Percentiles rank a stretch among this genome's conserved stretches.
These are phyloP conservation scores for Gymnocephalus cernua DNA, from an alignment of 2,113 vertebrate species.

Conservation along the genomic window DNA sequence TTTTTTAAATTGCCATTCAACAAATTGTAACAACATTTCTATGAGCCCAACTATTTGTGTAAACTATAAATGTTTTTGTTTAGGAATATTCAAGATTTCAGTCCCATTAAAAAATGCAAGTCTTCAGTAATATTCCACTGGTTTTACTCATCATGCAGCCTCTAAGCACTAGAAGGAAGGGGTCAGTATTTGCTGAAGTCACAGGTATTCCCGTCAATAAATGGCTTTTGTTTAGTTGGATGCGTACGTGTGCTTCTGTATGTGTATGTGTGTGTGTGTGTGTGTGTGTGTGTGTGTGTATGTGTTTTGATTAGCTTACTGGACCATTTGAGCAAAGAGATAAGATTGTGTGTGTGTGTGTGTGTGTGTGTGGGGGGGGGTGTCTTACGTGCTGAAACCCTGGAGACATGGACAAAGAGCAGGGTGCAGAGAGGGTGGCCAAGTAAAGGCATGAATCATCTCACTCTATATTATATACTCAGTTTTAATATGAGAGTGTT, in stretches of 20 bases:
- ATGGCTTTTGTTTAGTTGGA: conserved; percentile 12
- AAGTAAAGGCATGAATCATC: background rate
- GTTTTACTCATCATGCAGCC: conserved; percentile 15
- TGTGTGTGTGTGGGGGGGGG: too few species aligned
- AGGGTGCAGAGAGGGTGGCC: background rate
- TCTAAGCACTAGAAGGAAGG: conserved; percentile 15
- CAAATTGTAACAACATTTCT: too few species aligned
- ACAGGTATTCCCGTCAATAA: conserved; percentile 41
- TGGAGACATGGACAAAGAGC: conserved; percentile 8
- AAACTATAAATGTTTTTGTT: background rate
- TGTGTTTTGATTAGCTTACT: conserved; percentile 51
- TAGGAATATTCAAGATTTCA: background rate
- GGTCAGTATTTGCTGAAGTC: conserved; percentile 51
- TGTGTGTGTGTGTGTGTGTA: conserved; percentile 21
- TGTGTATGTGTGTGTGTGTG: background rate
- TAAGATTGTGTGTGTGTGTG: conserved; percentile 40
- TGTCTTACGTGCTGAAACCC: conserved; percentile 46
- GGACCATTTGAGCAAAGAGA: conserved; percentile 63
- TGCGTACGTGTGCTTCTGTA: conserved; percentile 6
- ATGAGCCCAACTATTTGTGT: background rate
- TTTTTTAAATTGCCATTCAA: background rate
- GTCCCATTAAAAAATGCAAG: background rate
- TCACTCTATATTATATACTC: background rate
- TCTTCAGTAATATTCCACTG: conserved; percentile 2
- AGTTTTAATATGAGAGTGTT: background rate